A percentile compares a stretch with the other conserved stretches of the same genome.
Evolutionary conservation across 1,140 invertebrate genomes (phyloP).

Genomic region (Formica exsecta): DNA sequence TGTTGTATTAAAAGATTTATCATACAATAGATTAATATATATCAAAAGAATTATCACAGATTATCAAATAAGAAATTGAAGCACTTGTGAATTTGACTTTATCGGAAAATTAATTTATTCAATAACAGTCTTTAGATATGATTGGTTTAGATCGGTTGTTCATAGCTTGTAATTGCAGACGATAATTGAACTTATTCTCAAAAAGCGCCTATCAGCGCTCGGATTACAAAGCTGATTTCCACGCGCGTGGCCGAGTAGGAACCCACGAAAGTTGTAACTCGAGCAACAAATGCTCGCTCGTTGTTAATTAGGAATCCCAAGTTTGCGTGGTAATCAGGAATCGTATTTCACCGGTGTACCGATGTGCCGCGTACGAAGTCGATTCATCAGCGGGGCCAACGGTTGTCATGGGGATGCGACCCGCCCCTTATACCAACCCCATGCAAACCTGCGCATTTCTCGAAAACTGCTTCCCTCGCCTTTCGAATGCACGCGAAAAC

Average conservation of each 20-base stretch:
- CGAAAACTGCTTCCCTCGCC: conserved; percentile 48
- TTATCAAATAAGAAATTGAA: not conserved
- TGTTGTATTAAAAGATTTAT: not conserved
- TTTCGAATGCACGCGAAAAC: conserved; percentile 44
- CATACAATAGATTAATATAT: not conserved
- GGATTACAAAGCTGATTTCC: conserved; percentile 67
- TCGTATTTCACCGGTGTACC: conserved; percentile 74
- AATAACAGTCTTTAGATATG: not conserved
- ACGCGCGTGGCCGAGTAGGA: conserved; percentile 51
- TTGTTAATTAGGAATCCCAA: conserved; percentile 74
- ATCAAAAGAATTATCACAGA: no score
- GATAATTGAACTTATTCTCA: conserved; percentile 52
- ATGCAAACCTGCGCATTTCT: conserved; percentile 70
- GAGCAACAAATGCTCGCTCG: conserved; percentile 69
- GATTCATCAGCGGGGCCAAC: conserved; percentile 76
- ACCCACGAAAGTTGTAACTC: conserved; percentile 72
- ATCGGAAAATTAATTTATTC: not conserved
- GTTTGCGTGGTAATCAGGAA: conserved; percentile 75
- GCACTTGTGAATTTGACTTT: not conserved
- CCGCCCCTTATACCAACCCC: conserved; percentile 75
- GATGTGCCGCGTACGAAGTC: conserved; percentile 76
- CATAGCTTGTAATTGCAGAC: conserved; percentile 47
- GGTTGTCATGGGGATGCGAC: conserved; percentile 83
- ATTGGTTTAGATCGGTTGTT: conserved; percentile 21
- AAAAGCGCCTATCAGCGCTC: conserved; percentile 66